Base-by-base conservation (phyloP, 1,140 invertebrate species). In the Diabrotica undecimpunctata region DNA sequence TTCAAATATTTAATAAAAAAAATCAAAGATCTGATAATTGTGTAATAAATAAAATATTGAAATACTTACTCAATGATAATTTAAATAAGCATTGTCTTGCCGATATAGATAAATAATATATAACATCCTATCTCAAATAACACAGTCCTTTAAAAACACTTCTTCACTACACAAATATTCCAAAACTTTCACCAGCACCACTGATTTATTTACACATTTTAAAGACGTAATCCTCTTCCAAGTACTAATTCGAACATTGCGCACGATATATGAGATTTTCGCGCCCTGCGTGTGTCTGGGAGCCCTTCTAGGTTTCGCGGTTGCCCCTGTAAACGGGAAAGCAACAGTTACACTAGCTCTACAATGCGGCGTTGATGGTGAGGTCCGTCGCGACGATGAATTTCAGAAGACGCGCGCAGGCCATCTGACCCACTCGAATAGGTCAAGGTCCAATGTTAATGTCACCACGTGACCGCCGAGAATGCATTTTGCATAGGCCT, bases 381-480 rank as follows among this genome's bases (percentile, higher is more conserved):
- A 55, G 56, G 8, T 60, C 60, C 69, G 66, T 66, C 69, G 62
- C 66, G 71, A 67, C 66, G 66, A 41, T 57, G 64, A 61, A 65
- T 64, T 65, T 25, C 64, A 63, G 41, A 35, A 55, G 66, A 41
- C 68, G 67, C 66, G 73, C 71, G 68, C 71, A 71, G 46, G 55
- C 54, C 58, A 58, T 54, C 67, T 71, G 67, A 72, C 73, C 71
- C 41, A 10, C 71, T 65, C 57, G 62, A 69, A 65, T 66, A 65
- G 73, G 73, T 74, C 73, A 74, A 74, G 73, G 73, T 74, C 68
- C 67, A 69, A 68, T 72, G 67, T 66, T 71, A 72, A 69, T 68
- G 61, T 70, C 65, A 65, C 70, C 66, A 72, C 67, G 64, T 74
- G 67, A 70, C 62, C 41, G n/a, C 3, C 64, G 61, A 64, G 64